These are phyloP conservation scores for Musca domestica DNA, from an alignment of 1,140 invertebrate genomes.

Conservation along the genomic window DNA sequence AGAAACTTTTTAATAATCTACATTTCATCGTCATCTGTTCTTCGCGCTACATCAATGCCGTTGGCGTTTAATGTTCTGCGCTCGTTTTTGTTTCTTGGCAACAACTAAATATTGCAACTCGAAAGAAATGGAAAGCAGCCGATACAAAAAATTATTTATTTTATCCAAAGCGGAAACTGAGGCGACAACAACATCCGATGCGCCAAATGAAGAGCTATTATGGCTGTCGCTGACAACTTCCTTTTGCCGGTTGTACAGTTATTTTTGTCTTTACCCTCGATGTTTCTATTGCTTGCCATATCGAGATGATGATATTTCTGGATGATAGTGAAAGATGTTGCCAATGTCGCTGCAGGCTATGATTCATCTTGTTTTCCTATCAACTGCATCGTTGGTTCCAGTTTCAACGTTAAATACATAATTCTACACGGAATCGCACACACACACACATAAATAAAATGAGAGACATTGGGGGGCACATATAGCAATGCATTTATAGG, in stretches of 20 bases:
- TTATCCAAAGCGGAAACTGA: no score
- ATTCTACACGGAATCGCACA: constrained; percentile 39
- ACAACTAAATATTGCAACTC: no score
- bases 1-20: constrained; percentile 47
- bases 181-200: no score
- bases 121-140: no score
- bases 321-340: no score
- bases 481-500: no score
- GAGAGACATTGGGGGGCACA: neutral
- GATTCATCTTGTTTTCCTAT: constrained; percentile 19
- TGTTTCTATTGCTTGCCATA: neutral
- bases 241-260: neutral
- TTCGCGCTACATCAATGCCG: neutral
- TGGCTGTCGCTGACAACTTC: neutral
- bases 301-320: no score
- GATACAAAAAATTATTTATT: no score
- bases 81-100: no score
- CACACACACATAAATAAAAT: neutral
- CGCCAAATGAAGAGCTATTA: no score
- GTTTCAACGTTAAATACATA: constrained; percentile 35
- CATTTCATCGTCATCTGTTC: constrained; percentile 27
- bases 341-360: no score
- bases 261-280: neutral
- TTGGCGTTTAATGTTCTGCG: no score
- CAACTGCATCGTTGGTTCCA: constrained; percentile 27